Evolutionary conservation across 2,113 vertebrate species (phyloP).

Genomic region (Nematolebias whitei): DNA sequence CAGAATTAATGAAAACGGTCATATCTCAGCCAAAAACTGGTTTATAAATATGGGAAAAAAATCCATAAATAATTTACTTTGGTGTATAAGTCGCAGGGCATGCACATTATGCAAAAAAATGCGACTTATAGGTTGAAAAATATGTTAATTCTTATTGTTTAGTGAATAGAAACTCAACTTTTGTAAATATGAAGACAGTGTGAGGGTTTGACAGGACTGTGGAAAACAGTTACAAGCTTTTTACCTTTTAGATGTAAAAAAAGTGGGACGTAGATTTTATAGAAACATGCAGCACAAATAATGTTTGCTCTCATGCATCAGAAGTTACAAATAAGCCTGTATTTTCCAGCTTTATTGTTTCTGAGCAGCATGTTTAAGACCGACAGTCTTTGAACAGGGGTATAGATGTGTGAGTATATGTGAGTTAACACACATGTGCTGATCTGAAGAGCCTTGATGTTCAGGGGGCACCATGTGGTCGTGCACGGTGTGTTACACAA

Average conservation of each 20-base stretch:
- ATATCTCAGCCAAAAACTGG: no score
- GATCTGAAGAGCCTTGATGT: conserved; percentile 23
- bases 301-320: not conserved
- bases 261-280: no score
- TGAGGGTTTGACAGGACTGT: not conserved
- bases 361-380: conserved; percentile 5
- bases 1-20: no score
- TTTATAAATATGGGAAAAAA: no score
- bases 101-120: no score
- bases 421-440: not conserved
- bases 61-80: no score
- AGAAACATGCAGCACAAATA: not conserved
- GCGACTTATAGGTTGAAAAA: no score
- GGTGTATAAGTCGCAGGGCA: no score
- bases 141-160: not conserved
- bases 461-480: conserved; percentile 28
- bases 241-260: no score
- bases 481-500: conserved; percentile 31
- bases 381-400: not conserved
- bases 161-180: not conserved
- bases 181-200: not conserved
- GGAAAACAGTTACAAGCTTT: no score
- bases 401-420: not conserved
- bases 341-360: not conserved
- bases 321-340: not conserved